Percentiles rank a stretch among this genome's conserved stretches.
These are phyloP conservation scores for Sander vitreus DNA, from an alignment of 2,113 vertebrate species.

Conservation along the genomic window DNA sequence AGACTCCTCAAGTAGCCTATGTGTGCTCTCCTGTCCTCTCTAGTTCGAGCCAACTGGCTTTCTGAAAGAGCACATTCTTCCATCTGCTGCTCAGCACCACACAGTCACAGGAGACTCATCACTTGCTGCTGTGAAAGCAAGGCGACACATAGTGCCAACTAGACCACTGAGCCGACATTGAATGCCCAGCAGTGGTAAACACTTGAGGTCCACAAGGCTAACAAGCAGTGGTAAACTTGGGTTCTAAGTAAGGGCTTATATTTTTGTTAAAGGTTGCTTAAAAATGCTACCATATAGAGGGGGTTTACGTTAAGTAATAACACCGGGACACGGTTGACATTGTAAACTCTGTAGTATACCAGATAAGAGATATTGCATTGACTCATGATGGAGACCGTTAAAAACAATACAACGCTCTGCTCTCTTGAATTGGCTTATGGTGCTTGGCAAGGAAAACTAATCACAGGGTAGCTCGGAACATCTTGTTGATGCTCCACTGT, in stretches of 20 bases:
- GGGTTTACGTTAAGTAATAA: neutral
- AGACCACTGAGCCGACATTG: neutral
- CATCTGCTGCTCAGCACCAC: slow-evolving; percentile 52
- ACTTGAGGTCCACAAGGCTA: slow-evolving; percentile 22
- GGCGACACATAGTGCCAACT: slow-evolving; percentile 33
- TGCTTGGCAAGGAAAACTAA: neutral
- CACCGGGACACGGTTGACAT: neutral
- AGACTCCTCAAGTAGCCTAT: slow-evolving; percentile 13
- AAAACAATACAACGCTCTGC: neutral
- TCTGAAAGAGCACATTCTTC: slow-evolving; percentile 72
- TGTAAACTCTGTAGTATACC: neutral
- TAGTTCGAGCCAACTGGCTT: slow-evolving; percentile 59
- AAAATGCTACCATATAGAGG: neutral
- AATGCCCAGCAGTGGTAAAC: slow-evolving; percentile 28
- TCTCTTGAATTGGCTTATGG: neutral
- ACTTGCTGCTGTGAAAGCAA: slow-evolving; percentile 27
- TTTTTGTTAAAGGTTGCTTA: neutral
- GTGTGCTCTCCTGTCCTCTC: slow-evolving; percentile 47
- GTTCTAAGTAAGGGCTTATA: neutral
- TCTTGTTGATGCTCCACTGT: neutral
- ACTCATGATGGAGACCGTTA: slow-evolving; percentile 25
- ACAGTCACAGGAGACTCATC: slow-evolving; percentile 60
- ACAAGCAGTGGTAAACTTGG: neutral
- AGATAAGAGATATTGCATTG: neutral
- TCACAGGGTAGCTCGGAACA: neutral